These are phyloP conservation scores for Argya squamiceps DNA, from an alignment of 2,797 vertebrate genomes.

Conservation along the genomic window DNA sequence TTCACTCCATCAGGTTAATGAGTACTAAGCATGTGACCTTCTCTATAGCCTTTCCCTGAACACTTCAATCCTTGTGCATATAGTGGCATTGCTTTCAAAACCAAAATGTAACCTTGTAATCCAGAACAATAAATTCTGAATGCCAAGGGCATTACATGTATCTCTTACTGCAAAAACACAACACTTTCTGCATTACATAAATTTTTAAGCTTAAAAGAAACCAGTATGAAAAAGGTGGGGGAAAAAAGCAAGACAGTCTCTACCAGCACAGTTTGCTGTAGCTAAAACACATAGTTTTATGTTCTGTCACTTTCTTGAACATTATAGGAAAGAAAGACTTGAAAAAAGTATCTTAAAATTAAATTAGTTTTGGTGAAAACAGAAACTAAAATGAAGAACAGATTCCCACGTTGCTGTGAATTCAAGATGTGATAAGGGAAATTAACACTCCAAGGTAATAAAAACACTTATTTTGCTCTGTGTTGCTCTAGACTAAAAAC, in stretches of 20 bases:
- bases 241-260: neutral
- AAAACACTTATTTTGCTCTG: neutral
- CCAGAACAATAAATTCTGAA: neutral
- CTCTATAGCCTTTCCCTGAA: neutral
- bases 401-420: neutral
- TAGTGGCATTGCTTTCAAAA: neutral
- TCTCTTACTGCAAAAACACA: neutral
- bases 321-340: neutral
- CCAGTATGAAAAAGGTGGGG: neutral
- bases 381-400: neutral
- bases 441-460: constrained; percentile 17
- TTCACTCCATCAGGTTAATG: neutral
- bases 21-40: neutral
- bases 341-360: neutral
- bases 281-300: neutral
- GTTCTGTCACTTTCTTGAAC: neutral
- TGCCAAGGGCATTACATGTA: neutral
- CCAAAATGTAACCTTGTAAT: neutral
- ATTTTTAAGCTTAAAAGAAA: neutral
- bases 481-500: neutral
- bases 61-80: neutral
- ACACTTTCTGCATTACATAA: neutral
- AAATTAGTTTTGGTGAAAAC: neutral
- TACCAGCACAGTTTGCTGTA: neutral
- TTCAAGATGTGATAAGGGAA: constrained; percentile 24